Base-by-base conservation (phyloP, 2,797 vertebrate genomes). In the Cebuella pygmaea region DNA sequence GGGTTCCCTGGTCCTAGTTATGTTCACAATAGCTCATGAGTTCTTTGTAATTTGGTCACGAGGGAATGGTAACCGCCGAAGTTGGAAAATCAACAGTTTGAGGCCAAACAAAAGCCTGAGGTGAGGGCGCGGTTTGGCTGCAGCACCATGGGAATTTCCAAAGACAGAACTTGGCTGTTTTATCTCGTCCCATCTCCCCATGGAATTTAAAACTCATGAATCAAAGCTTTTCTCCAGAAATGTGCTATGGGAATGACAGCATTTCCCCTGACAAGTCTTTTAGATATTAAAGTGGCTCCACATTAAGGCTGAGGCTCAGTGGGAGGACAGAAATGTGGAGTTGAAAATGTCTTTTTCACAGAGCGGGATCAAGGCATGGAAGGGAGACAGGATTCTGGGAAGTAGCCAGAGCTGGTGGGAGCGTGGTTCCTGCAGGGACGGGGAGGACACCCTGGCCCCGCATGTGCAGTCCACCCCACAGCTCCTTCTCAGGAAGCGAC, bases 171-270 rank as follows among this genome's bases (percentile, higher is more conserved):
- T n/a, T 61, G 67, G 90, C n/a, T 20, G 11, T 59, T 78, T 7
- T 39, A 67, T 64, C 30, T 46, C 1, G 2, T 57, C 48, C 26
- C 15, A 5, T 81, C 50, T 90, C 85, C 80, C 22, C 0, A 20
- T 81, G 41, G 87, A 91, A 81, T 15, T 26, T 52, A 85, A 86
- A 88, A 92, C 74, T 52, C 57, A 78, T 4, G 55, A 74, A 75
- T 94, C 41, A 33, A 93, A 81, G 41, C 80, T 80, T 59, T 61
- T 72, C 85, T 83, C 90, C 80, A 95, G 95, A 92, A 93, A 90
- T 52, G 22, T 30, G 48, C 91, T 64, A 2, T n/a, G 82, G 88
- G n/a, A 79, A 87, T 39, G 41, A 86, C 78, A 94, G 13, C n/a
- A 39, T 61, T 88, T 94, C 57, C 93, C 87, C 46, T 46, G 64